These are phyloP conservation scores for Diachasmimorpha longicaudata DNA, from an alignment of 1,140 invertebrate species.

Conservation along the genomic window DNA sequence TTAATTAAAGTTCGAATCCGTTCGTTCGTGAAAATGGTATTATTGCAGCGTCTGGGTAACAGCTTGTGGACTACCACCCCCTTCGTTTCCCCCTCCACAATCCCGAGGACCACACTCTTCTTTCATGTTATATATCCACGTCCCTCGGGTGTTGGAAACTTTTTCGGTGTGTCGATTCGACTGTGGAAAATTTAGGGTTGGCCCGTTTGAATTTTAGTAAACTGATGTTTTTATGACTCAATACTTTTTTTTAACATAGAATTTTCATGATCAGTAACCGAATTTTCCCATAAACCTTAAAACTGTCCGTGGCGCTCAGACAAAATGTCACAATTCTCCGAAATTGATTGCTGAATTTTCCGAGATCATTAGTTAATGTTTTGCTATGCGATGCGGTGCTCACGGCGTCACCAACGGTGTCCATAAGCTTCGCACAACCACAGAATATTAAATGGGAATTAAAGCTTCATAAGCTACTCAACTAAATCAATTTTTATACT, in stretches of 20 bases:
- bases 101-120: background rate
- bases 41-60: conserved; percentile 49
- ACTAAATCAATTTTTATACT: too few relatives aligned
- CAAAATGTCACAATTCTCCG: too few relatives aligned
- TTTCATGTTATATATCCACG: conserved; percentile 41
- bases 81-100: background rate
- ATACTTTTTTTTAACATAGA: background rate
- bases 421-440: too few relatives aligned
- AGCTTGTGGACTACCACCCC: conserved; percentile 42
- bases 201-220: background rate
- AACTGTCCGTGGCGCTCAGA: too few relatives aligned
- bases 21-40: conserved; percentile 54
- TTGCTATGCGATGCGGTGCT: too few relatives aligned
- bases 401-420: too few relatives aligned
- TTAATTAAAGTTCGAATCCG: conserved; percentile 60
- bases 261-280: background rate
- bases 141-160: conserved; percentile 40
- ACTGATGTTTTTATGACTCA: background rate
- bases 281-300: background rate
- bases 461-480: too few relatives aligned
- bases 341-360: too few relatives aligned
- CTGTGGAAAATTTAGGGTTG: conserved; percentile 17
- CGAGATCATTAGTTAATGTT: too few relatives aligned
- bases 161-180: conserved; percentile 39
- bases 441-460: too few relatives aligned